Base-by-base conservation (phyloP, 2,113 vertebrate species). In the Eurystomus gularis region DNA sequence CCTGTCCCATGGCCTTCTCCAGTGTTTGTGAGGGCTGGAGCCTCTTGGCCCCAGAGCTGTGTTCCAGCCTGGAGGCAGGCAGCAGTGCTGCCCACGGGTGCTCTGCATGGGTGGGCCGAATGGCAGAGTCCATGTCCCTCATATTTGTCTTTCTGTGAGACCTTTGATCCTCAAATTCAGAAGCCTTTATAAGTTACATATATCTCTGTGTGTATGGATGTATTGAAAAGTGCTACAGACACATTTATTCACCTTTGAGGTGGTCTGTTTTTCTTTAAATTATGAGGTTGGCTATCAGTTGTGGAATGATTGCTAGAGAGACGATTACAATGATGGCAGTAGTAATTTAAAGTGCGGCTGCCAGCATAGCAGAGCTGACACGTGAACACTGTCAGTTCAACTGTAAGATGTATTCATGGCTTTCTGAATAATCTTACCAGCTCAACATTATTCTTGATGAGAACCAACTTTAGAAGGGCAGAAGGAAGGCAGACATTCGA, bases 401-500 rank as follows among this genome's bases (percentile, higher is more conserved):
- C 17, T 31, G 14, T n/a, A 46, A 84, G 31, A 82, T 24, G 28
- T 31, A 58, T 87, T 92, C 37, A 19, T 82, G 42, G 57, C 65
- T 79, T 58, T 88, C 51, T 62, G 75, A 71, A 60, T 73, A 88
- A 17, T 64, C 88, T 79, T 65, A 69, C 29, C 64, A 76, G 52
- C 44, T 90, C 52, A 64, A 4, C 35, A 2, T 88, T 76, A 31
- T 81, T 89, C 65, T 42, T 42, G 9, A n/a, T 64, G 28, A 68
- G 71, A 60, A 76, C 23, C 37, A 68, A 20, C 42, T 76, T 71
- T 40, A 64, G 52, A 60, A 82, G 54, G 60, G 60, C 58, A 72
- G 52, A 62, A 84, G 55, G 46, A 90, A 92, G 70, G 46, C 72
- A 87, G 69, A 52, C n/a, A 28, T 90, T 65, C 66, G 55, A 57